Evolutionary conservation across 2,888 invertebrate genomes (phyloP).

Genomic region (Horisme vitalbata): DNA sequence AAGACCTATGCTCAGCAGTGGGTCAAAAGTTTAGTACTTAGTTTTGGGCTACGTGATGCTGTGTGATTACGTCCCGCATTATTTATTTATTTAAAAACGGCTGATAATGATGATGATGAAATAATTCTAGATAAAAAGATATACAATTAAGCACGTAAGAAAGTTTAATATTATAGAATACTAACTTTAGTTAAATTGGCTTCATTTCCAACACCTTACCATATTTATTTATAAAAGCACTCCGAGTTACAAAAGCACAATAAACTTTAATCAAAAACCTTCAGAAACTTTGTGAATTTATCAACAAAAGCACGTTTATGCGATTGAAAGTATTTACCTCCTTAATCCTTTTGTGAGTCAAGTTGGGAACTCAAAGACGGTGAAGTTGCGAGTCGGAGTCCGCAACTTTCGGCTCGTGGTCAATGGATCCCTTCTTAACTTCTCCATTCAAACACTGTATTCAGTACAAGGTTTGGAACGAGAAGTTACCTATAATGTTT

Average conservation of each 20-base stretch:
- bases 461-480: background rate
- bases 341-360: constrained; percentile 12
- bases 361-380: background rate
- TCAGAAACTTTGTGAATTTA: constrained; percentile 9
- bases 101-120: too few species aligned
- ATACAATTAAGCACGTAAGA: too few species aligned
- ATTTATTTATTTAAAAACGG: too few species aligned
- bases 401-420: too few species aligned
- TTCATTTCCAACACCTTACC: background rate
- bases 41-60: too few species aligned
- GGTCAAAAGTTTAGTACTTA: too few species aligned
- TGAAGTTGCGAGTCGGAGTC: constrained; percentile 8
- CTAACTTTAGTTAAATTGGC: too few species aligned
- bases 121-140: too few species aligned
- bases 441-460: background rate
- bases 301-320: constrained; percentile 20
- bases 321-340: constrained; percentile 20
- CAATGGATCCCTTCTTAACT: constrained; percentile 20
- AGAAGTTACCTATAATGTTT: background rate
- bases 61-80: too few species aligned
- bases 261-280: constrained; percentile 14
- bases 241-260: constrained; percentile 1
- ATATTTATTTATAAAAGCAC: constrained; percentile 9
- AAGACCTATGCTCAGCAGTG: too few species aligned
- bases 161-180: too few species aligned